phyloP scores from a whole-genome alignment of 2,797 vertebrate species.

The Lutra lutra region DNA sequence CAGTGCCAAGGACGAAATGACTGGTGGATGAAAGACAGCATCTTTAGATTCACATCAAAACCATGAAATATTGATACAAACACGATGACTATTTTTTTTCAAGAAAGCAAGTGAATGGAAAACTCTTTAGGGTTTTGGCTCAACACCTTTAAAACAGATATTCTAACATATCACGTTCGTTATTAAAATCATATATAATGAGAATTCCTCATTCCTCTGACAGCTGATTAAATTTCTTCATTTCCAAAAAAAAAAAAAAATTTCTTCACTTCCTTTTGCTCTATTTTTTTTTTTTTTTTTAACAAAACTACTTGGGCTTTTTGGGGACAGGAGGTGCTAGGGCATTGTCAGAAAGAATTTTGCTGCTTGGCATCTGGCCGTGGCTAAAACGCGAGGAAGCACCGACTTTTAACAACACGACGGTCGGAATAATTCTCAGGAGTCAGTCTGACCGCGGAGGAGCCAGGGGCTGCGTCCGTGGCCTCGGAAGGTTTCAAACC shows the following conservation, averaged over 20 bases:
- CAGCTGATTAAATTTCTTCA: constrained; percentile 42
- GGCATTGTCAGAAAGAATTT: neutral
- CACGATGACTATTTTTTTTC: neutral
- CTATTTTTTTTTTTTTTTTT: neutral
- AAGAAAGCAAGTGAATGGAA: neutral
- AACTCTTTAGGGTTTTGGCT: neutral
- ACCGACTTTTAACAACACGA: neutral
- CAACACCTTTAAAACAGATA: neutral
- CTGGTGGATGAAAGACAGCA: neutral
- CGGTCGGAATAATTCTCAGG: neutral
- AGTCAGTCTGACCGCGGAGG: neutral
- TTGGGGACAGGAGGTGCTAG: neutral
- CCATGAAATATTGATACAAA: neutral
- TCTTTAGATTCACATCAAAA: neutral
- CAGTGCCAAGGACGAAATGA: neutral
- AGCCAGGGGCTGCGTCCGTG: accelerated
- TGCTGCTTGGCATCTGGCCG: neutral
- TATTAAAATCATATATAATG: constrained; percentile 40
- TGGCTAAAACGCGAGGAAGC: neutral
- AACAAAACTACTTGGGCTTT: neutral
- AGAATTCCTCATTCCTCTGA: neutral
- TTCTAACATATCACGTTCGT: neutral
- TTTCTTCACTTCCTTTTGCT: neutral
- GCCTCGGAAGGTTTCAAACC: neutral
- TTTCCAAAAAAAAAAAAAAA: neutral